Evolutionary conservation across 2,888 invertebrate species (phyloP).

Genomic region (Abrostola tripartita): DNA sequence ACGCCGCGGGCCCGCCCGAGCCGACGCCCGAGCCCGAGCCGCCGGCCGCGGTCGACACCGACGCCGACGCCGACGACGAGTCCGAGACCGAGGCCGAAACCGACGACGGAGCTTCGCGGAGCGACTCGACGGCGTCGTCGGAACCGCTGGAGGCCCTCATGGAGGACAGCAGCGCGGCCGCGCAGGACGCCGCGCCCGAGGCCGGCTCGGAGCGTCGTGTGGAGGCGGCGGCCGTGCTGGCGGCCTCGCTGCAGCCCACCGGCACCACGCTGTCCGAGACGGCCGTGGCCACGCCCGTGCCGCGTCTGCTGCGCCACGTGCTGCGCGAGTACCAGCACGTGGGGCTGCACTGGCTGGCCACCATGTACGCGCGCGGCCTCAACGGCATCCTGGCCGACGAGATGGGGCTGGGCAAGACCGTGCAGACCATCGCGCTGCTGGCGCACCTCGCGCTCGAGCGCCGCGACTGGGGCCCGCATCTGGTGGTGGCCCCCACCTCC

Average conservation of each 20-base stretch:
- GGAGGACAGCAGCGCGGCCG: slow-evolving; percentile 50
- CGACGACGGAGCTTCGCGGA: not conserved
- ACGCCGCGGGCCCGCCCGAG: slow-evolving; percentile 78
- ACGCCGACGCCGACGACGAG: slow-evolving; percentile 50
- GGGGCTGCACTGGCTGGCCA: slow-evolving; percentile 98
- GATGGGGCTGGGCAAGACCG: slow-evolving; percentile 99
- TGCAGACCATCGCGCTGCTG: slow-evolving; percentile 98
- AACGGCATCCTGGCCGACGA: slow-evolving; percentile 99
- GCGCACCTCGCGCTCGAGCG: slow-evolving; percentile 98
- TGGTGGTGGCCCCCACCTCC: slow-evolving; percentile 99
- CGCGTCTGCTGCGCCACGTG: slow-evolving; percentile 96
- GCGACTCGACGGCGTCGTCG: slow-evolving; percentile 61
- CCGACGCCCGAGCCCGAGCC: slow-evolving; percentile 90
- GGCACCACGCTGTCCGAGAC: slow-evolving; percentile 99
- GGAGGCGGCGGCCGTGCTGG: slow-evolving; percentile 97
- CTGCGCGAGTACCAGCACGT: slow-evolving; percentile 99
- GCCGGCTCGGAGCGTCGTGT: slow-evolving; percentile 90
- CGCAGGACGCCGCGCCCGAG: slow-evolving; percentile 42
- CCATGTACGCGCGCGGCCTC: slow-evolving; percentile 97
- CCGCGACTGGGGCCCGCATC: slow-evolving; percentile 99
- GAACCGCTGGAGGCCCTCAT: slow-evolving; percentile 64
- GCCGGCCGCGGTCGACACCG: slow-evolving; percentile 47
- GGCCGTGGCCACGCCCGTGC: slow-evolving; percentile 97
- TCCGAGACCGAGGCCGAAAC: slow-evolving; percentile 59
- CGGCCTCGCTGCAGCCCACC: slow-evolving; percentile 98